A percentile compares a stretch with the other conserved stretches of the same genome.
These are phyloP conservation scores for Triplophysa yarkandensis DNA, from an alignment of 2,797 vertebrate species.

Conservation along the genomic window DNA sequence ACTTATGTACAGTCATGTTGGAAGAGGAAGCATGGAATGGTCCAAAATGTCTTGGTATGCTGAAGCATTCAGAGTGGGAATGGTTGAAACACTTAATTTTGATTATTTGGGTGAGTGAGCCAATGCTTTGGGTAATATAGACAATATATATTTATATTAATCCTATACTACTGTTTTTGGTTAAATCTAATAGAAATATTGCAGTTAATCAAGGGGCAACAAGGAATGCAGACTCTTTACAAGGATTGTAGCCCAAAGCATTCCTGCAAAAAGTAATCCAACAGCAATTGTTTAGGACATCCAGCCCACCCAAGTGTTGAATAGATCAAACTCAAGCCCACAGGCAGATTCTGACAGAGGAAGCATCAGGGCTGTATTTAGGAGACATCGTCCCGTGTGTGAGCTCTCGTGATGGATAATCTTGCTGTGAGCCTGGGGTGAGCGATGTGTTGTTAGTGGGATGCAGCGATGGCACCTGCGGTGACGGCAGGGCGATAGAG, in stretches of 20 bases:
- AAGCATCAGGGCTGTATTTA: conserved; percentile 38
- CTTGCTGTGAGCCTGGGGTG: conserved; percentile 12
- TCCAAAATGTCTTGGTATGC: too few relatives aligned
- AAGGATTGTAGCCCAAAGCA: not conserved
- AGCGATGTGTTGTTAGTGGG: conserved; percentile 9
- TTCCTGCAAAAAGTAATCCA: not conserved
- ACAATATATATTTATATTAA: too few relatives aligned
- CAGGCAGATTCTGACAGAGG: conserved; percentile 23
- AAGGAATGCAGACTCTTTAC: not conserved
- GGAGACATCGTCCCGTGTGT: conserved; percentile 41
- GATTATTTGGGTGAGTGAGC: too few relatives aligned
- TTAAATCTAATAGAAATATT: too few relatives aligned
- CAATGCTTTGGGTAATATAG: too few relatives aligned
- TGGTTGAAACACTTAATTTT: too few relatives aligned
- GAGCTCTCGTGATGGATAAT: conserved; percentile 7
- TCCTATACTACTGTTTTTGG: too few relatives aligned
- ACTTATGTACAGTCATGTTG: too few relatives aligned
- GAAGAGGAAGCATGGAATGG: too few relatives aligned
- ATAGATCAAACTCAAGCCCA: conserved; percentile 28
- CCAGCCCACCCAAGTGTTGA: conserved; percentile 23
- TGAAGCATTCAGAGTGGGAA: too few relatives aligned
- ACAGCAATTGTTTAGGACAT: conserved; percentile 19
- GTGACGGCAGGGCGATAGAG: conserved; percentile 11
- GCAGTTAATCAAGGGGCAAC: too few relatives aligned
- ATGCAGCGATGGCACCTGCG: conserved; percentile 2